Percentiles rank a stretch among this genome's conserved stretches.
These are phyloP conservation scores for Amblyornis subalaris DNA, from an alignment of 2,113 vertebrate species.

Conservation along the genomic window DNA sequence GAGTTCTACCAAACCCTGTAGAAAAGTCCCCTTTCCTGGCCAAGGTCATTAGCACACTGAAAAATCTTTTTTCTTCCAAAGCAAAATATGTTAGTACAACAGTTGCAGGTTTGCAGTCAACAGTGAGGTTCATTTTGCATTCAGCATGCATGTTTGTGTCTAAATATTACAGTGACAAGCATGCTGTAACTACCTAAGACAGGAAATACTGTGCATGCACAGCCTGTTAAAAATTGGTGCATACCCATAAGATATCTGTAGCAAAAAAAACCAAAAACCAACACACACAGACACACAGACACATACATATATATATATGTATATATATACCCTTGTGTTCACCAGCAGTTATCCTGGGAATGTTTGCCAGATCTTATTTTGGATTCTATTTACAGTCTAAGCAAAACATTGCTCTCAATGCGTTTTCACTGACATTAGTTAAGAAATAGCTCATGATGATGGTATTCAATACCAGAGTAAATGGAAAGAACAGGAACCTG, in stretches of 20 bases:
- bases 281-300: neutral
- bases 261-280: neutral
- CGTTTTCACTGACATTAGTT: conserved; percentile 24
- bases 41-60: neutral
- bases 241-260: neutral
- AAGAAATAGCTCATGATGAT: neutral
- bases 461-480: neutral
- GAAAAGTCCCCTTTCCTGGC: neutral
- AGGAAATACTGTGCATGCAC: neutral
- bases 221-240: neutral
- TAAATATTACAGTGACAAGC: conserved; percentile 4
- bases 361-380: conserved; percentile 33
- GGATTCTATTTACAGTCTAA: conserved; percentile 33
- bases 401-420: neutral
- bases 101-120: neutral
- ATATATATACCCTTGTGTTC: neutral
- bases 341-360: neutral
- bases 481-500: neutral
- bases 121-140: neutral
- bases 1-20: neutral
- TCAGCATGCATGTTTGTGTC: neutral
- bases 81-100: neutral
- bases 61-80: neutral
- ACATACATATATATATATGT: neutral
- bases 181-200: neutral